Percentiles rank a stretch among this genome's conserved stretches.
Conservation (phyloP, 2,888 invertebrate genomes). For the Orchestes rusci region DNA sequence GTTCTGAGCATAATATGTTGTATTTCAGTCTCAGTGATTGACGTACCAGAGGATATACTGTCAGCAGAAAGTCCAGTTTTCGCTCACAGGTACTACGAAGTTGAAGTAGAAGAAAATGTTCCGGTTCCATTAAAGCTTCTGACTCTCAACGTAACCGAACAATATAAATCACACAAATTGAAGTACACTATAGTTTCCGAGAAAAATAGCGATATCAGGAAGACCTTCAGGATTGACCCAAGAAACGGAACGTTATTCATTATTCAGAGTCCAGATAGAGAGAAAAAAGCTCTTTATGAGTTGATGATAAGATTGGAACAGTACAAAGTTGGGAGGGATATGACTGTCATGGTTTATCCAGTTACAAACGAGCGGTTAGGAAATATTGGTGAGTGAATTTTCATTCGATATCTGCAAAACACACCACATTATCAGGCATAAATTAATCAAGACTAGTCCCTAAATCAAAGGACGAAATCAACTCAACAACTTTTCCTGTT, state of each 20-base stretch:
- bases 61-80: slow-evolving; percentile 41
- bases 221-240: slow-evolving; percentile 67
- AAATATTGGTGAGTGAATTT: slow-evolving; percentile 52
- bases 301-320: slow-evolving; percentile 50
- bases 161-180: slow-evolving; percentile 56
- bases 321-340: slow-evolving; percentile 54
- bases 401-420: background rate
- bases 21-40: slow-evolving; percentile 52
- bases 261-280: slow-evolving; percentile 67
- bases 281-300: slow-evolving; percentile 58
- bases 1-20: background rate
- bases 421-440: background rate
- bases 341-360: slow-evolving; percentile 70
- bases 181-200: slow-evolving; percentile 58
- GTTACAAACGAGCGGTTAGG: slow-evolving; percentile 64
- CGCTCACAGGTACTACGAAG: slow-evolving; percentile 61
- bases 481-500: no score
- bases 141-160: slow-evolving; percentile 67
- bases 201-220: slow-evolving; percentile 49
- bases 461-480: no score
- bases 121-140: slow-evolving; percentile 66
- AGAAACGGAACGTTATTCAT: slow-evolving; percentile 70
- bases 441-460: no score
- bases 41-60: slow-evolving; percentile 52
- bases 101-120: slow-evolving; percentile 76